Conservation (phyloP, 2,113 vertebrate species). For the Tenebrosternarchus preto region DNA sequence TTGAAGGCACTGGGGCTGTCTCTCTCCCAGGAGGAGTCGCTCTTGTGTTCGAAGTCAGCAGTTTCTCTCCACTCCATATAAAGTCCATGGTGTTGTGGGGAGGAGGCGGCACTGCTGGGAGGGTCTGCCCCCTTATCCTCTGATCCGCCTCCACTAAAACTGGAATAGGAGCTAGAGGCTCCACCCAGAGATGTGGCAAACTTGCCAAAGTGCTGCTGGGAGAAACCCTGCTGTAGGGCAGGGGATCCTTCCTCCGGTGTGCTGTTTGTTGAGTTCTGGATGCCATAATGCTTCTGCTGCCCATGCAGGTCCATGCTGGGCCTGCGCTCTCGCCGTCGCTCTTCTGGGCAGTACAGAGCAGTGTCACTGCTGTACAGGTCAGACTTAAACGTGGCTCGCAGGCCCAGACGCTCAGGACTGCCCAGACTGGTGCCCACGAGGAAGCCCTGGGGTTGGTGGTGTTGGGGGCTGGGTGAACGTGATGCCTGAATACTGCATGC, state of each 20-base stretch:
- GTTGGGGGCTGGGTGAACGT: constrained; percentile 82
- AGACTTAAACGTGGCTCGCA: constrained; percentile 82
- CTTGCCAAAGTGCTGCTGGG: constrained; percentile 85
- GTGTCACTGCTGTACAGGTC: constrained; percentile 95
- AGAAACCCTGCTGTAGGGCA: constrained; percentile 81
- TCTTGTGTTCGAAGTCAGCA: constrained; percentile 84
- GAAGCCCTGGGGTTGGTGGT: constrained; percentile 76
- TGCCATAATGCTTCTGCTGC: constrained; percentile 78
- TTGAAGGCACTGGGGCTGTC: constrained; percentile 82
- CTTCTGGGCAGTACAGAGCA: constrained; percentile 91
- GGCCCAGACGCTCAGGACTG: constrained; percentile 73
- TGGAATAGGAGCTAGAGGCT: constrained; percentile 93
- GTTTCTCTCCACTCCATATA: constrained; percentile 89
- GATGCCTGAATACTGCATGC: constrained; percentile 82
- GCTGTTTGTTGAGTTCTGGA: constrained; percentile 92
- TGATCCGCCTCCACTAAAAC: constrained; percentile 86
- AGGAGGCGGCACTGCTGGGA: constrained; percentile 85
- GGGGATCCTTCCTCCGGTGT: constrained; percentile 80
- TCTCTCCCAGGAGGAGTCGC: constrained; percentile 81
- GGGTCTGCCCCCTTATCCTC: constrained; percentile 88
- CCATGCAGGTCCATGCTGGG: constrained; percentile 87
- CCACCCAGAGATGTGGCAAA: constrained; percentile 81
- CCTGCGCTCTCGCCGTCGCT: constrained; percentile 81
- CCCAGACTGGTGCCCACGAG: constrained; percentile 67
- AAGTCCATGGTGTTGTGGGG: constrained; percentile 86